These are phyloP conservation scores for Drosophila nebulosa DNA, from an alignment of 1,140 invertebrate genomes.

Conservation along the genomic window DNA sequence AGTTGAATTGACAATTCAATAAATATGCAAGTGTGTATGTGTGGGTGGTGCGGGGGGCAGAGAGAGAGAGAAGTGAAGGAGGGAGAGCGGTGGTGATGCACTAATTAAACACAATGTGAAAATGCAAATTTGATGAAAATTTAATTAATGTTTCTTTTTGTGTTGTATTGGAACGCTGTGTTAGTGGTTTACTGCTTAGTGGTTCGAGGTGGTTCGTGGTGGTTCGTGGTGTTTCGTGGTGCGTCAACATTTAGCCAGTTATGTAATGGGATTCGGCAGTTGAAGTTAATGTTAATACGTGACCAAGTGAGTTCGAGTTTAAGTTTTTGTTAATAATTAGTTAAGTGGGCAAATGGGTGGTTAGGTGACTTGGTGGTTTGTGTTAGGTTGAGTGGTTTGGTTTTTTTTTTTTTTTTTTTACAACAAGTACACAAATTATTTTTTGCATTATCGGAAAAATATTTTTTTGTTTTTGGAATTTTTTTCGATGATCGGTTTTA, in stretches of 20 bases:
- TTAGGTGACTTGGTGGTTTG: not conserved
- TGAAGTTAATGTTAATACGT: not conserved
- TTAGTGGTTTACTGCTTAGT: not conserved
- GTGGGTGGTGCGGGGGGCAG: not conserved
- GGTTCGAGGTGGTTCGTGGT: not conserved
- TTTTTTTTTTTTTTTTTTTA: not conserved
- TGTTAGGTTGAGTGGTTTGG: too few species aligned
- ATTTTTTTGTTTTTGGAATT: conserved; percentile 15
- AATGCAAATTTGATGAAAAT: conserved; percentile 49
- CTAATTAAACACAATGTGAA: conserved; percentile 26
- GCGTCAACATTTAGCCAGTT: not conserved
- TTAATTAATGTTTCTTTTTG: conserved; percentile 13
- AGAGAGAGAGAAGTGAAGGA: not conserved
- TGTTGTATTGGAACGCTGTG: not conserved
- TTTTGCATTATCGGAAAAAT: not conserved
- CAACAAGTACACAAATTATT: not conserved
- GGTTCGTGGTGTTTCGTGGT: not conserved
- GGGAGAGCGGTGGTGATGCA: conserved; percentile 13
- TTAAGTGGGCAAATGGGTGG: not conserved
- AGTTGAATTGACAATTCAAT: not conserved
- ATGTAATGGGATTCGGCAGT: not conserved
- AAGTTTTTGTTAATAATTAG: not conserved
- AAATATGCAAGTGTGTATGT: not conserved
- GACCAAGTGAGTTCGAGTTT: not conserved
- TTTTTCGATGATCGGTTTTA: conserved; percentile 33